phyloP scores from a whole-genome alignment of 2,113 vertebrate species.

The Cyrtonyx montezumae region DNA sequence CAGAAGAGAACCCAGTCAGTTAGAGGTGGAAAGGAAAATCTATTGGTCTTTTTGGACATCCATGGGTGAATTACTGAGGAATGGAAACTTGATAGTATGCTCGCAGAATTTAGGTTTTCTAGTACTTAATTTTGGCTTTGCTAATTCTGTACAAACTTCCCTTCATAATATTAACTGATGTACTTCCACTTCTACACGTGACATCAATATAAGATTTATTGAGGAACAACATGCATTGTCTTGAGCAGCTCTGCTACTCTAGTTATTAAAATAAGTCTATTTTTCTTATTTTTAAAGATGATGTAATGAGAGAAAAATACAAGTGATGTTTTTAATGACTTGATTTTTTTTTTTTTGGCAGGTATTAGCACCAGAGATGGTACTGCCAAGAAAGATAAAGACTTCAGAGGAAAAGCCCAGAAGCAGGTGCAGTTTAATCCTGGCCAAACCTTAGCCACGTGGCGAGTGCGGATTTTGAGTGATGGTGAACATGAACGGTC shows the following conservation, averaged over 20 bases:
- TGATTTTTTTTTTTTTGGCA: constrained; percentile 60
- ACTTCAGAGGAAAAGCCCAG: constrained; percentile 92
- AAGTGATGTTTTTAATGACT: not conserved
- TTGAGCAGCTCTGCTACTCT: not conserved
- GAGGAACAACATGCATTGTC: not conserved
- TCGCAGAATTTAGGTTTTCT: not conserved
- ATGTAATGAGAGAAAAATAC: not conserved
- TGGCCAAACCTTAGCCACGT: constrained; percentile 87
- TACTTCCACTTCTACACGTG: not conserved
- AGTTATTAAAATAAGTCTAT: not conserved
- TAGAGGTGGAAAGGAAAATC: not conserved
- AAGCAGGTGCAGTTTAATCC: constrained; percentile 96
- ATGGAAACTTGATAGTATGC: not conserved
- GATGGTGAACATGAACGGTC: constrained; percentile 88
- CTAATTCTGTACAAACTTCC: not conserved
- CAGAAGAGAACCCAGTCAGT: not conserved
- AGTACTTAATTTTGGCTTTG: not conserved
- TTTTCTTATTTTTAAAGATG: not conserved
- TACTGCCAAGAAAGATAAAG: constrained; percentile 87
- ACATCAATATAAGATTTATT: not conserved
- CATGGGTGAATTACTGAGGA: not conserved
- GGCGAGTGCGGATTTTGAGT: constrained; percentile 85
- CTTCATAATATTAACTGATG: not conserved
- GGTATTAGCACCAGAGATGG: constrained; percentile 90
- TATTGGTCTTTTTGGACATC: not conserved